Percentiles rank a stretch among this genome's conserved stretches.
Conservation (phyloP, 1,140 invertebrate species). For the Asbolus verrucosus region DNA sequence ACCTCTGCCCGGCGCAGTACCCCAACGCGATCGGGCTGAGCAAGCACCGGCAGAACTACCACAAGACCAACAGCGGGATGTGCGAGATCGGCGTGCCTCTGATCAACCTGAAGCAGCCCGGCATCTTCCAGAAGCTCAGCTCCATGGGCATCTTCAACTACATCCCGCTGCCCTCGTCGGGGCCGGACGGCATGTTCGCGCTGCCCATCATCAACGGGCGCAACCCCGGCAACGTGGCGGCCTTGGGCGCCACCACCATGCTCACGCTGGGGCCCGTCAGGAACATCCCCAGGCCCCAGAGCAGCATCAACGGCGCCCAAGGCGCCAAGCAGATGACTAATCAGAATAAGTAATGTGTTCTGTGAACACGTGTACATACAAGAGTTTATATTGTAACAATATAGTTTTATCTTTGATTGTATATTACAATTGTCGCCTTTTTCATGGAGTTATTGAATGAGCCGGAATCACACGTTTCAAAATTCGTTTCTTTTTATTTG, state of each 20-base stretch:
- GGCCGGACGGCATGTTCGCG: slow-evolving; percentile 75
- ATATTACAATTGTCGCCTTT: slow-evolving; percentile 7
- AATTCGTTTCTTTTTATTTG: too few relatives aligned
- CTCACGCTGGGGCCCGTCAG: slow-evolving; percentile 76
- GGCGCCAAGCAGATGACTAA: slow-evolving; percentile 32
- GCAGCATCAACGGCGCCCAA: slow-evolving; percentile 11
- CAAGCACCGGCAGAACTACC: slow-evolving; percentile 78
- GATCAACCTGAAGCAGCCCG: slow-evolving; percentile 77
- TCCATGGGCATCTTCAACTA: slow-evolving; percentile 79
- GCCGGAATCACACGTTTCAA: too few relatives aligned
- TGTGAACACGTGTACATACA: slow-evolving; percentile 24
- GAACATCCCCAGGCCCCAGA: slow-evolving; percentile 54
- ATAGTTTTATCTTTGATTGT: slow-evolving; percentile 21
- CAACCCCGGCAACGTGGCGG: slow-evolving; percentile 73
- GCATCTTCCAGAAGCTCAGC: slow-evolving; percentile 72
- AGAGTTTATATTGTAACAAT: slow-evolving; percentile 33
- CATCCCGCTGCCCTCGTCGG: slow-evolving; percentile 77
- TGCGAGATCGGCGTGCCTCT: slow-evolving; percentile 78
- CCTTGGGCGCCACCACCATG: slow-evolving; percentile 75
- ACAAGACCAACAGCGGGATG: slow-evolving; percentile 68
- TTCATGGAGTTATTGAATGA: not conserved
- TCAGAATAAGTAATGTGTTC: slow-evolving; percentile 36
- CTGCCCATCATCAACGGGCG: slow-evolving; percentile 79
- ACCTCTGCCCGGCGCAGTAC: slow-evolving; percentile 78
- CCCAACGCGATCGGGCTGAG: slow-evolving; percentile 74